Base-by-base conservation (phyloP, 2,113 vertebrate species). In the Burhinus bistriatus region DNA sequence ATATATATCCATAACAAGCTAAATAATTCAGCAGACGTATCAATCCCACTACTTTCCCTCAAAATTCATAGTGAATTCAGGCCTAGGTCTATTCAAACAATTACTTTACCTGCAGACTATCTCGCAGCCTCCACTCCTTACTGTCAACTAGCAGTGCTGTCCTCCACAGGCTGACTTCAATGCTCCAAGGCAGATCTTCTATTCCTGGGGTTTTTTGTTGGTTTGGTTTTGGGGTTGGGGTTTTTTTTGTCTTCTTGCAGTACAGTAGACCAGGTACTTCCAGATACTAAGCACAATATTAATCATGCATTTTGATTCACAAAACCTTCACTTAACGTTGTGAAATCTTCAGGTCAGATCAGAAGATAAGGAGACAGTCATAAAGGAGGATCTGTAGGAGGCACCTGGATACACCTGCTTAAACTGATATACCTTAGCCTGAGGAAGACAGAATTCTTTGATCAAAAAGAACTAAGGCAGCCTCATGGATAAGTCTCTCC, bases 401-500 rank as follows among this genome's bases (percentile, higher is more conserved):
- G 69, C 38, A 89, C n/a, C 64, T 86, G 89, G 45, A 70, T 92
- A 80, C 49, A 95, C 57, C 91, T 89, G 72, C 54, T 93, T 76
- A 27, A 66, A 79, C 17, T 10, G 19, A 65, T 65, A 68, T 7
- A 78, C 36, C 49, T 93, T 42, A 90, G 73, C 65, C 84, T 44
- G 52, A 85, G 65, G 65, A 96, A 95, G 47, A 44, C 14, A 32
- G 49, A 83, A 69, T 38, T 79, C 84, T 91, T 93, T 83, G 54
- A 90, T 92, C 84, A 83, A 59, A 69, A 80, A 94, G 71, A 91
- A 69, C 58, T 77, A 69, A 94, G 70, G 70, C 27, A 94, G 78
- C 66, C 58, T 86, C 51, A 52, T 0, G 0, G 75, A 30, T 69
- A 93, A 57, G 22, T 30, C 49, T 57, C 84, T 79, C 49, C 45